These are phyloP conservation scores for Chlamydotis undulata DNA, from an alignment of 2,113 vertebrate genomes.

Conservation along the genomic window DNA sequence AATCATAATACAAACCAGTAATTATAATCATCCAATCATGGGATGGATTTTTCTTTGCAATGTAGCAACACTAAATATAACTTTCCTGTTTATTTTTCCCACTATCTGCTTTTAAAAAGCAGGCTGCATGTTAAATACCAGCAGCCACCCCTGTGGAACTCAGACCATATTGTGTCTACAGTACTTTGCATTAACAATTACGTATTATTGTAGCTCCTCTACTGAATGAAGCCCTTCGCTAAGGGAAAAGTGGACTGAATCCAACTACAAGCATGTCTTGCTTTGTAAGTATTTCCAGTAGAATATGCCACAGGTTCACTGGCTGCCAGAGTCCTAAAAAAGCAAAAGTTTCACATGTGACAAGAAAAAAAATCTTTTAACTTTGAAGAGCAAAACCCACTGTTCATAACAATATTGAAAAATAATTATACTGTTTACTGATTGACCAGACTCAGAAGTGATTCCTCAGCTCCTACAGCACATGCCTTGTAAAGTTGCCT, in stretches of 20 bases:
- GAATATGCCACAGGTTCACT: slow-evolving; percentile 14
- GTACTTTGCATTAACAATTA: slow-evolving; percentile 60
- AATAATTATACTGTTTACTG: neutral
- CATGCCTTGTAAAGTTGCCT: neutral
- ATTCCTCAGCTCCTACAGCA: neutral
- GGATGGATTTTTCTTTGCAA: neutral
- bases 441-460: neutral
- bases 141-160: slow-evolving; percentile 33
- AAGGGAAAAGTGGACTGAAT: slow-evolving; percentile 32
- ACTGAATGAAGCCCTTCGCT: slow-evolving; percentile 56
- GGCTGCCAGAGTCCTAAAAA: slow-evolving; percentile 6
- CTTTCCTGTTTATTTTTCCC: neutral
- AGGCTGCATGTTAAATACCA: slow-evolving; percentile 24
- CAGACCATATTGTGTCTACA: slow-evolving; percentile 73
- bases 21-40: neutral
- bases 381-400: neutral
- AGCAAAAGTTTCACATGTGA: neutral
- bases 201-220: slow-evolving; percentile 51
- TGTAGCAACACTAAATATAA: neutral
- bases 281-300: slow-evolving; percentile 50
- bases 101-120: slow-evolving; percentile 14
- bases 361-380: neutral
- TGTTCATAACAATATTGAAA: neutral
- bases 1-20: neutral
- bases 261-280: slow-evolving; percentile 34